Conservation (phyloP, 2,888 invertebrate genomes). For the Chirona hameri region DNA sequence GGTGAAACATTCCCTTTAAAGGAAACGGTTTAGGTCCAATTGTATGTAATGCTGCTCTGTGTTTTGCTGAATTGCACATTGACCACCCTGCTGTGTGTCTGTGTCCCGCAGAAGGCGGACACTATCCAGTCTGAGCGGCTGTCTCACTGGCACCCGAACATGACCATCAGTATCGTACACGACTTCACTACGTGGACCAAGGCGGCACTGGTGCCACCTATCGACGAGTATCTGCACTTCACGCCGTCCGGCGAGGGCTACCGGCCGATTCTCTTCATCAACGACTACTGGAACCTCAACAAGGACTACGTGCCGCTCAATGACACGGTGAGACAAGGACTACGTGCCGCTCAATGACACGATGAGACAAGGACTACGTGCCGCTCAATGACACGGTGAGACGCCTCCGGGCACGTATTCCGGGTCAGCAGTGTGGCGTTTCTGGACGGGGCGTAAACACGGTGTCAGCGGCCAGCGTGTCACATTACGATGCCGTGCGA, state of each 20-base stretch:
- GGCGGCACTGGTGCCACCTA: conserved; percentile 83
- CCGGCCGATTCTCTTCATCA: conserved; percentile 88
- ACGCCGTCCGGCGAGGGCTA: conserved; percentile 75
- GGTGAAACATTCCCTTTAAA: too few relatives aligned
- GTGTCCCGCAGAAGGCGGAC: conserved; percentile 62
- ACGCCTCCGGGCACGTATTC: too few relatives aligned
- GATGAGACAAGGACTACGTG: conserved; percentile 80
- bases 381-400: conserved; percentile 67
- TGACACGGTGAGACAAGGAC: conserved; percentile 78
- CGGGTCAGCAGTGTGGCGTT: too few relatives aligned
- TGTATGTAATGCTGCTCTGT: too few relatives aligned
- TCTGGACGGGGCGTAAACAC: too few relatives aligned
- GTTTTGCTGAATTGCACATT: too few relatives aligned
- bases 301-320: conserved; percentile 91
- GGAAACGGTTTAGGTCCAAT: too few relatives aligned
- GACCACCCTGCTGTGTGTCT: neutral
- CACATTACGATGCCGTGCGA: too few relatives aligned
- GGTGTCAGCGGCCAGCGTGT: too few relatives aligned
- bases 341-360: conserved; percentile 88
- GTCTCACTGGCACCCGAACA: conserved; percentile 98
- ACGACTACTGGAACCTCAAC: conserved; percentile 99
- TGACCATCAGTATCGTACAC: conserved; percentile 91
- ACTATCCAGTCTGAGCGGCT: conserved; percentile 78
- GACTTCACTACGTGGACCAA: conserved; percentile 94
- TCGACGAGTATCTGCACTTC: conserved; percentile 89